A percentile compares a stretch with the other conserved stretches of the same genome.
Conservation (phyloP, 2,888 invertebrate genomes). For the Hydrotaea diabolus region DNA sequence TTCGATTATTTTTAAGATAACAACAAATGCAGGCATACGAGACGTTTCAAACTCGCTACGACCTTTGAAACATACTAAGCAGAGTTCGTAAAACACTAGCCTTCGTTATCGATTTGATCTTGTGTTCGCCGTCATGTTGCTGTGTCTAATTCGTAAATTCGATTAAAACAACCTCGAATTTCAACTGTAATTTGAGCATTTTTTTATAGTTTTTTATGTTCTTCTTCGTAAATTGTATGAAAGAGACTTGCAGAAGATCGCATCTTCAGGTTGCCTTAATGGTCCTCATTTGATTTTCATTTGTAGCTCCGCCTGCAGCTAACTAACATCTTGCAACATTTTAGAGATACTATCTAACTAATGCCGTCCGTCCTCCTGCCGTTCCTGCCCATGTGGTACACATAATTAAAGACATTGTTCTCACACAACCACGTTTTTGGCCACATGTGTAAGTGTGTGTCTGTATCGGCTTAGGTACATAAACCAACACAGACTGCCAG, state of each 20-base stretch:
- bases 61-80: no score
- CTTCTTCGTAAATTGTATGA: not conserved
- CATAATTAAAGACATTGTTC: not conserved
- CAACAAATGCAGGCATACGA: no score
- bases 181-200: slow-evolving; percentile 17
- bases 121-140: not conserved
- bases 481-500: no score
- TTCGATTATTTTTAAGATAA: no score
- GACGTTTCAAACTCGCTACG: not conserved
- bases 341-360: not conserved
- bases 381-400: not conserved
- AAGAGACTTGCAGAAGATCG: not conserved
- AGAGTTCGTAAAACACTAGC: not conserved
- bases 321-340: slow-evolving; percentile 10
- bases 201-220: not conserved
- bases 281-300: no score
- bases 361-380: not conserved
- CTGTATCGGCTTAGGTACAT: no score
- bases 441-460: no score
- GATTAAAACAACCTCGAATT: not conserved
- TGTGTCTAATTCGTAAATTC: slow-evolving; percentile 11
- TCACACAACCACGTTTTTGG: not conserved
- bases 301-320: not conserved
- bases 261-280: not conserved
- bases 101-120: not conserved